phyloP scores from a whole-genome alignment of 2,888 invertebrate genomes.

The Drosophila putrida region DNA sequence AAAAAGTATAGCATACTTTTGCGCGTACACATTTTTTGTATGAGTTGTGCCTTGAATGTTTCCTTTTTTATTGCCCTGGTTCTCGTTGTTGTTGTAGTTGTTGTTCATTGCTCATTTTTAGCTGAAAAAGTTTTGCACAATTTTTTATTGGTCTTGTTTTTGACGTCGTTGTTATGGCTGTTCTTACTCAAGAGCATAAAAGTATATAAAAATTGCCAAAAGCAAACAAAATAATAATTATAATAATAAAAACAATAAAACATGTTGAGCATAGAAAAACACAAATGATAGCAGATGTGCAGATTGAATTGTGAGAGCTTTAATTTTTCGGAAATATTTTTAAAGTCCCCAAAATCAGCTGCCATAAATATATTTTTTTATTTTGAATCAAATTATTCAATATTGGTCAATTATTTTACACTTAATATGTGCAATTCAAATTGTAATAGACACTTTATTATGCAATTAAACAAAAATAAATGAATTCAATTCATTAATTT shows the following conservation, averaged over 20 bases:
- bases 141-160: conserved; percentile 36
- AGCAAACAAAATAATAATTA: too few species aligned
- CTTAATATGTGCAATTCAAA: too few species aligned
- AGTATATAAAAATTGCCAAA: conserved; percentile 6
- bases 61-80: conserved; percentile 61
- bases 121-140: conserved; percentile 39
- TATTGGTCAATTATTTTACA: too few species aligned
- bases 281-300: background rate
- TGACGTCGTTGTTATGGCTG: conserved; percentile 10
- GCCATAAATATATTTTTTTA: too few species aligned
- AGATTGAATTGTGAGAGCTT: too few species aligned
- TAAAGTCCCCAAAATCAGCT: too few species aligned
- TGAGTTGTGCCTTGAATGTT: conserved; percentile 57
- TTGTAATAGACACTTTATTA: too few species aligned
- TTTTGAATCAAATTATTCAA: too few species aligned
- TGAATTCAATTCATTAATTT: too few species aligned
- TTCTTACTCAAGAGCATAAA: conserved; percentile 12
- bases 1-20: conserved; percentile 72
- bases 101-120: conserved; percentile 30
- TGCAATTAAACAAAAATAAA: too few species aligned
- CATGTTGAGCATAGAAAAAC: conserved; percentile 7
- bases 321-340: too few species aligned
- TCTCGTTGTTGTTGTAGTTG: conserved; percentile 19
- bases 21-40: conserved; percentile 43
- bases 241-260: conserved; percentile 17